Evolutionary conservation across 2,888 invertebrate species (phyloP).

Genomic region (Ischnura elegans): DNA sequence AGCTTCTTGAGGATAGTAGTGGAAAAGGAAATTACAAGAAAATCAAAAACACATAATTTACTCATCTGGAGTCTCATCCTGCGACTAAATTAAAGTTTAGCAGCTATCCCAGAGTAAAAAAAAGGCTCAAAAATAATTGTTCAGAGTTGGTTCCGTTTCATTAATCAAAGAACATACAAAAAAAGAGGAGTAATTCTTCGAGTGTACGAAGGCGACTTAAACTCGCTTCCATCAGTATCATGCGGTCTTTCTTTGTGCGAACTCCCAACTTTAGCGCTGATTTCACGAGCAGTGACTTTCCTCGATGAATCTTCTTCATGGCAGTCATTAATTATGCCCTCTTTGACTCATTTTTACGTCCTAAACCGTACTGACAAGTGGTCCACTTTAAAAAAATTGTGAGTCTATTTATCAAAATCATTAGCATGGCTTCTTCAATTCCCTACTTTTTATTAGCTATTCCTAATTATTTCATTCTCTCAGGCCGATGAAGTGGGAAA

Average conservation of each 20-base stretch:
- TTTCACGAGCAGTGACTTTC: not conserved
- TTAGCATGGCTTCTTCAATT: not conserved
- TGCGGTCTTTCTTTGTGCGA: not conserved
- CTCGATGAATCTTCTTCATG: constrained; percentile 16
- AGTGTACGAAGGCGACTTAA: not conserved
- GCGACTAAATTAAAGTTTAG: no score
- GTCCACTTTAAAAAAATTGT: not conserved
- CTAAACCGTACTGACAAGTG: not conserved
- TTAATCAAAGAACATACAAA: not conserved
- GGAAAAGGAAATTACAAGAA: no score
- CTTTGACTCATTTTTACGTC: not conserved
- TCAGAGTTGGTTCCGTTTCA: not conserved
- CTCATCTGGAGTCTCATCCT: no score
- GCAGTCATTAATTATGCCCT: not conserved
- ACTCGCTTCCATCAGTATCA: not conserved
- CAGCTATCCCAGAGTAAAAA: not conserved
- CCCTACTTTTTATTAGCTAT: not conserved
- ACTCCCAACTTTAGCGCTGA: not conserved
- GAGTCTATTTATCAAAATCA: constrained; percentile 15
- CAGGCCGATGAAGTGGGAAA: not conserved
- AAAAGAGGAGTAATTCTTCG: not conserved
- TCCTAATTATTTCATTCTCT: not conserved
- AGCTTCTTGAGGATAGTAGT: no score
- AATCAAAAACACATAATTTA: no score
- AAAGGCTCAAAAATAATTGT: not conserved